A percentile compares a stretch with the other conserved stretches of the same genome.
Evolutionary conservation across 2,113 vertebrate species (phyloP).

Genomic region (Athene cunicularia): DNA sequence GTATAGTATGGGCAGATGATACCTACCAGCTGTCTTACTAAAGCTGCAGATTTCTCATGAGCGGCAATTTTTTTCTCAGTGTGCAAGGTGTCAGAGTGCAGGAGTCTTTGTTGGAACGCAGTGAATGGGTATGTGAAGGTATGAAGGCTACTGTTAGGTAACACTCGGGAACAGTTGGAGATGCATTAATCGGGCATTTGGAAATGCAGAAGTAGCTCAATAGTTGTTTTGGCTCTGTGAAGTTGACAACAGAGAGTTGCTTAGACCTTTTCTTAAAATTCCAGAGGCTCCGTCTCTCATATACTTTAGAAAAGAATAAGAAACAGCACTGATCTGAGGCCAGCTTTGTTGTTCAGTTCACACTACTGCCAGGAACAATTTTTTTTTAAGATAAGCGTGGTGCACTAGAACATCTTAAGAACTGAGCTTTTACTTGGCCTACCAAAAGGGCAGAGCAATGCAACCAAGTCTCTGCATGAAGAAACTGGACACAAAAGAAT

Average conservation of each 20-base stretch:
- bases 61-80: neutral
- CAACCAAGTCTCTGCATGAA: neutral
- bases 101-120: neutral
- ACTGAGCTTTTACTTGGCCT: neutral
- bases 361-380: neutral
- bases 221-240: neutral
- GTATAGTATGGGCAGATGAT: too few species aligned
- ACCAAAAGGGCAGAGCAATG: neutral
- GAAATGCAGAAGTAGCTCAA: neutral
- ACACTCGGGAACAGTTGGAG: neutral
- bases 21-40: too few species aligned
- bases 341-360: neutral
- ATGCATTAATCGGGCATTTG: accelerated
- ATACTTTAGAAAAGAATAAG: neutral
- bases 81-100: accelerated
- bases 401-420: neutral
- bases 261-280: neutral
- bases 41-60: neutral
- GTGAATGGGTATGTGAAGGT: accelerated
- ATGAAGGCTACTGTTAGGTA: neutral
- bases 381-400: neutral
- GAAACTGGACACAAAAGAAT: neutral
- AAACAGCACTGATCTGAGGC: neutral
- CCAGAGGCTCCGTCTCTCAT: neutral
- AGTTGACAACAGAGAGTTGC: neutral